Percentiles rank a stretch among this genome's conserved stretches.
Conservation (phyloP, 2,113 vertebrate genomes). For the Salvator merianae region DNA sequence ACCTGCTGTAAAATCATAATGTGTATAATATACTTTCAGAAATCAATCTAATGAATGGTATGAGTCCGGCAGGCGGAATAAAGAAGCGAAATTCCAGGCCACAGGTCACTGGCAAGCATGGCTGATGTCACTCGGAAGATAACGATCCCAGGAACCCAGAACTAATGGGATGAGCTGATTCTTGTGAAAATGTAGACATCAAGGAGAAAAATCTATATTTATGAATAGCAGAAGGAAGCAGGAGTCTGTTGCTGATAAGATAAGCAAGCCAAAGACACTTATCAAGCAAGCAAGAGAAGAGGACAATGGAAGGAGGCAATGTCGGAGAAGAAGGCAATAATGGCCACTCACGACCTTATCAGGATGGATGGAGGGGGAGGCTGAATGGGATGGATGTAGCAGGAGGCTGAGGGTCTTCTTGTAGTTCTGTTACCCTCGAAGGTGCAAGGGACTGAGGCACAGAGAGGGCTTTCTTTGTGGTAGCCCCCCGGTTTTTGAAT, state of each 20-base stretch:
- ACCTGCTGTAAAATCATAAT: not conserved
- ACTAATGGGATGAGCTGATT: not conserved
- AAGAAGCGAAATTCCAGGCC: not conserved
- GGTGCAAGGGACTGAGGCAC: too few relatives aligned
- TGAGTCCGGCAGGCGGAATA: too few relatives aligned
- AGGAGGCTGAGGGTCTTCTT: too few relatives aligned
- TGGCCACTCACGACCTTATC: not conserved
- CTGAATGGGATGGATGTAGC: too few relatives aligned
- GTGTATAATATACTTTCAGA: too few relatives aligned
- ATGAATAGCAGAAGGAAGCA: not conserved
- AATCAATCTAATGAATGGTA: not conserved
- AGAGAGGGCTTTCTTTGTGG: too few relatives aligned
- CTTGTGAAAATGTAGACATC: not conserved
- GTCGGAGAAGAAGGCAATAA: not conserved
- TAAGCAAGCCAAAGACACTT: not conserved
- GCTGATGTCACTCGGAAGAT: not conserved
- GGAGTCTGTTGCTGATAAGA: not conserved
- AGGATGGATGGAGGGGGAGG: not conserved
- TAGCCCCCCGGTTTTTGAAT: too few relatives aligned
- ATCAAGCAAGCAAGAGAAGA: not conserved
- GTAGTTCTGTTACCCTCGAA: too few relatives aligned
- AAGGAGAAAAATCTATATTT: conserved; percentile 11
- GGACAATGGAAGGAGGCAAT: not conserved
- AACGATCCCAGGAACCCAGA: not conserved
- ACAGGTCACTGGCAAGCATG: not conserved